Evolutionary conservation across 1,140 invertebrate genomes (phyloP), one percentile per base, ranked within the genome.

Genomic region (Zaprionus nigranus): DNA sequence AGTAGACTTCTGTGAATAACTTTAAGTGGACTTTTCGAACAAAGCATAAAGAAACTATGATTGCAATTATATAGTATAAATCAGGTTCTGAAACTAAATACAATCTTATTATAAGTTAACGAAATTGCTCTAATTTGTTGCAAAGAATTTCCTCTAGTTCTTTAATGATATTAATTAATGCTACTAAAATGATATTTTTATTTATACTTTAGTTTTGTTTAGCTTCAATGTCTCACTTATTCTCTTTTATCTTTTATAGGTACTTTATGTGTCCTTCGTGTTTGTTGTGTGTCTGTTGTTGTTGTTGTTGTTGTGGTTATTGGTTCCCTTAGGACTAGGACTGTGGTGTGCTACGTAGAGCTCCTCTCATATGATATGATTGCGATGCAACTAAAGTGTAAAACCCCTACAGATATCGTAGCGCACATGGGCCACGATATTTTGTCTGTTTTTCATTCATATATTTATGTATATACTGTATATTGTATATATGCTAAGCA

Each of bases 381-480:
- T 73, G 78, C 69, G 85, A 75, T 75, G 84, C 85, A 88, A 88
- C 73, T 58, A 24, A 84, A 63, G 56, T 69, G 54, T 59, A 75
- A 78, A 80, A 60, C 51, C 63, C 71, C 64, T 87, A 76, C 72
- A 79, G 75, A 86, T 85, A 86, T 81, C 79, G 73, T 84, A 84
- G 62, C 60, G 77, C 54, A 54, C 40, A n/a, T 43, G 13, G 40
- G 53, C 53, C 74, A 75, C 80, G 75, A 81, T 67, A 64, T 40
- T 51, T 46, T 67, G 56, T 49, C 62, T 57, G n/a, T 46, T 46
- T 15, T 4, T 13, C 2, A 9, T 46, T 17, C 40, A 46, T 46
- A 9, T 11, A 17, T 17, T 2, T n/a, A 68, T 53, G 57, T 56
- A 64, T 49, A 49, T 20, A 49, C 46, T 49, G 17, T 40, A 69